Evolutionary conservation across 2,113 vertebrate genomes (phyloP), one percentile per base, ranked within the genome.

Genomic region (Colius striatus): DNA sequence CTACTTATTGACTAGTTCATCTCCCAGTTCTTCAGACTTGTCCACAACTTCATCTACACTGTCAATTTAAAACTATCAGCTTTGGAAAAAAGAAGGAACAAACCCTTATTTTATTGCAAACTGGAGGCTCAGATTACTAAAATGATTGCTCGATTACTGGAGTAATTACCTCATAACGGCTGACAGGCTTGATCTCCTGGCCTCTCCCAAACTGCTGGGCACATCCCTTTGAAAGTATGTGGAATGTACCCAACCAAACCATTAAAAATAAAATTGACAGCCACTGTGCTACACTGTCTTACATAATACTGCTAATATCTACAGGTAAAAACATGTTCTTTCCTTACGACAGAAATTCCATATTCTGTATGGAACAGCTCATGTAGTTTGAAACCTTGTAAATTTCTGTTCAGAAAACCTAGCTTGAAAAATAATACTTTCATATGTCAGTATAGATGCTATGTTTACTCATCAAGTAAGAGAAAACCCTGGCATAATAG

Each of bases 111-210:
- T 84, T 20, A 62, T 26, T 92, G 84, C 55, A 89, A 86, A 75
- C 14, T 27, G 38, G 34, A 86, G 72, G 45, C 43, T 83, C 71
- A 50, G 26, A 85, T 87, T 76, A 66, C 74, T 75, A 82, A 84
- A 92, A 80, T 61, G 18, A 70, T 63, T 90, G 51, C 32, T 70
- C 73, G 68, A 85, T 74, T 86, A 80, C 63, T 66, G 60, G 51
- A 77, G 83, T 80, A 86, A 88, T 83, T 92, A 87, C 75, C 88
- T 92, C 85, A 50, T 74, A 86, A 80, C 60, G 86, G 72, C 87
- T 94, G 90, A 95, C 68, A 88, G 71, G 36, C n/a, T 79, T 66
- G 50, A 91, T 77, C 51, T 95, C 88, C 47, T 76, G 47, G 51
- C 34, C 51, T 84, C 87, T 83, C 32, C 36, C 47, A 60, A 63